Conservation (phyloP, 2,113 vertebrate genomes). For the Marmota flaviventris region DNA sequence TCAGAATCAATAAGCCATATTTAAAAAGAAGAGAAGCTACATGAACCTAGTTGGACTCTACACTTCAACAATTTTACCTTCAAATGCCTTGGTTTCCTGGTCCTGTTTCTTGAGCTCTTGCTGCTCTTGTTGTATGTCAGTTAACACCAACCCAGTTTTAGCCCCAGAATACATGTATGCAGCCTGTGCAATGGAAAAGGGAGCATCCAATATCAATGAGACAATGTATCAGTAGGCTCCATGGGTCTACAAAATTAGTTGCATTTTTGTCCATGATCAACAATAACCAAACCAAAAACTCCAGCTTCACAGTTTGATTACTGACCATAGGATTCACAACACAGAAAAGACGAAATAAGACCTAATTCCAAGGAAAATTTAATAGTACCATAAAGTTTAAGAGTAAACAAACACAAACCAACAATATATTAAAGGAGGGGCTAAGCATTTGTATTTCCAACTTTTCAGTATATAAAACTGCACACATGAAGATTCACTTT, state of each 20-base stretch:
- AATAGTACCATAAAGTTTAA: conserved; percentile 17
- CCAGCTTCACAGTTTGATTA: conserved; percentile 10
- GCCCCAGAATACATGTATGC: conserved; percentile 91
- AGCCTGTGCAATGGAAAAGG: conserved; percentile 81
- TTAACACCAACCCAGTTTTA: conserved; percentile 92
- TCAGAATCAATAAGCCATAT: not conserved
- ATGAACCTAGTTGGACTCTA: not conserved
- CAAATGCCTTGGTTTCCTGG: conserved; percentile 88
- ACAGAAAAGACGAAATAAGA: conserved; percentile 11
- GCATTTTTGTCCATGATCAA: not conserved
- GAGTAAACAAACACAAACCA: conserved; percentile 51
- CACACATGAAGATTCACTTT: not conserved
- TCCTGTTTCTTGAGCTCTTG: conserved; percentile 91
- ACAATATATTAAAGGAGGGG: not conserved
- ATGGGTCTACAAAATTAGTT: not conserved
- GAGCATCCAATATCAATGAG: not conserved
- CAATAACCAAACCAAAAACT: conserved; percentile 36
- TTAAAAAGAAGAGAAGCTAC: not conserved
- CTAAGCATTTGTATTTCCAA: not conserved
- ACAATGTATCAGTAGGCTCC: not conserved
- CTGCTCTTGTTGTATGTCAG: conserved; percentile 92
- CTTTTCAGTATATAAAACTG: conserved; percentile 15
- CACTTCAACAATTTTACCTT: conserved; percentile 88
- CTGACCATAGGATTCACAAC: conserved; percentile 10
- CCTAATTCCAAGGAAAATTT: conserved; percentile 15